A percentile compares a stretch with the other conserved stretches of the same genome.
Conservation (phyloP, 37 sponge, comb jelly and placozoan genomes). For the Amphimedon queenslandica region DNA sequence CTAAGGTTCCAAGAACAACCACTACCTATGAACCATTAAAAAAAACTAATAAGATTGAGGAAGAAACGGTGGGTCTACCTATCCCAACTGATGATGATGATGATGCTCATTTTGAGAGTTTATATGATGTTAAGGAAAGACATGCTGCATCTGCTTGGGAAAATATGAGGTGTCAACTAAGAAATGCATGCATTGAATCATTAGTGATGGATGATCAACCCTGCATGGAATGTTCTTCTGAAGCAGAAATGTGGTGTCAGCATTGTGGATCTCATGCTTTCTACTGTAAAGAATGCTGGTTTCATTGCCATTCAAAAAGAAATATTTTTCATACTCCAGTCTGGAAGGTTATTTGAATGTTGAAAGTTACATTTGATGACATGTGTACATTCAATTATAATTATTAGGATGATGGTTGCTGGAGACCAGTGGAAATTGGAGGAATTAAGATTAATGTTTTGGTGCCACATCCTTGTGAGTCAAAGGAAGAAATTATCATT, state of each 20-base stretch:
- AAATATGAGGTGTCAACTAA: not conserved
- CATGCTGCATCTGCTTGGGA: not conserved
- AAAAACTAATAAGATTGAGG: too few species aligned
- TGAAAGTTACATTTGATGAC: too few species aligned
- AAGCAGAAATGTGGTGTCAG: not conserved
- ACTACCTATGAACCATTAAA: too few species aligned
- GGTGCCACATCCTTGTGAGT: not conserved
- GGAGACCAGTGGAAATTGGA: not conserved
- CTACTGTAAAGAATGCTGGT: not conserved
- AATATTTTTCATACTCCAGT: not conserved
- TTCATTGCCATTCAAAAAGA: not conserved
- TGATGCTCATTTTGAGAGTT: too few species aligned
- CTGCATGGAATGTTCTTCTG: not conserved
- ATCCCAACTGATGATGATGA: too few species aligned
- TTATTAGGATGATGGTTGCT: not conserved
- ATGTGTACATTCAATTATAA: too few species aligned
- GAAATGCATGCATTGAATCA: not conserved
- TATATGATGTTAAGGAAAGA: too few species aligned
- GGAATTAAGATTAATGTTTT: not conserved
- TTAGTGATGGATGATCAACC: not conserved
- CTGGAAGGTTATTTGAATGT: not conserved
- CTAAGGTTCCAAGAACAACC: too few species aligned
- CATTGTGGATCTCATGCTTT: not conserved
- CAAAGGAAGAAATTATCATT: too few species aligned
- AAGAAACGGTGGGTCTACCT: too few species aligned